These are phyloP conservation scores for Nerophis ophidion DNA, from an alignment of 2,113 vertebrate species.

Conservation along the genomic window DNA sequence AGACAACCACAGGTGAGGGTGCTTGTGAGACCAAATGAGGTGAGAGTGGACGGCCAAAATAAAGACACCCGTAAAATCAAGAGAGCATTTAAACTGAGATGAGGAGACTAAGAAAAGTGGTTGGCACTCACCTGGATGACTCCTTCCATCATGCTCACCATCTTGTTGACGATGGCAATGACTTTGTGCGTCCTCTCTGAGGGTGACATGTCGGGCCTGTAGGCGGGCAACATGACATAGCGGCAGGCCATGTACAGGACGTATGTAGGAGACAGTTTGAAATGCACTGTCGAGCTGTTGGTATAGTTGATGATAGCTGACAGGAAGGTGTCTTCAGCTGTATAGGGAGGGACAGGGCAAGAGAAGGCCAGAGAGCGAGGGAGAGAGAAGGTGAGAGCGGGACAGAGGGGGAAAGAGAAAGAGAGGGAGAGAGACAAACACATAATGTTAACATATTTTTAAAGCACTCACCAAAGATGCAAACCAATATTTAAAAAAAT, in stretches of 20 bases:
- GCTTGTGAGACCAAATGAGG: no score
- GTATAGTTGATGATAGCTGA: slow-evolving; percentile 98
- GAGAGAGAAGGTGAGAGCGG: no score
- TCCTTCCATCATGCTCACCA: slow-evolving; percentile 99
- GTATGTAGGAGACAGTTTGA: slow-evolving; percentile 93
- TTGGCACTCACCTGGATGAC: slow-evolving; percentile 91
- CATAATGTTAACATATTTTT: no score
- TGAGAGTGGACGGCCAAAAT: no score
- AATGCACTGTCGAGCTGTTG: slow-evolving; percentile 97
- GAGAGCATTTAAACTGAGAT: not conserved
- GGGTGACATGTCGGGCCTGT: slow-evolving; percentile 86
- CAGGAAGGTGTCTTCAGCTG: slow-evolving; percentile 96
- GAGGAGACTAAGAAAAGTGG: not conserved
- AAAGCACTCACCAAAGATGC: no score
- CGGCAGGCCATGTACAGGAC: slow-evolving; percentile 96
- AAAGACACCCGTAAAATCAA: not conserved
- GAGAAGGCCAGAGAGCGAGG: no score
- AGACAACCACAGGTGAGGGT: no score
- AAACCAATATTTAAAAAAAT: no score
- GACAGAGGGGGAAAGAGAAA: no score
- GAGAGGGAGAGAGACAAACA: no score
- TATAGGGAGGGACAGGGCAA: not conserved
- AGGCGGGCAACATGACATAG: slow-evolving; percentile 84
- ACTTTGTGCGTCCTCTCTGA: slow-evolving; percentile 92
- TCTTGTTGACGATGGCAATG: slow-evolving; percentile 97